Evolutionary conservation across 2,888 invertebrate genomes (phyloP).

Genomic region (Synergus laeviventris): DNA sequence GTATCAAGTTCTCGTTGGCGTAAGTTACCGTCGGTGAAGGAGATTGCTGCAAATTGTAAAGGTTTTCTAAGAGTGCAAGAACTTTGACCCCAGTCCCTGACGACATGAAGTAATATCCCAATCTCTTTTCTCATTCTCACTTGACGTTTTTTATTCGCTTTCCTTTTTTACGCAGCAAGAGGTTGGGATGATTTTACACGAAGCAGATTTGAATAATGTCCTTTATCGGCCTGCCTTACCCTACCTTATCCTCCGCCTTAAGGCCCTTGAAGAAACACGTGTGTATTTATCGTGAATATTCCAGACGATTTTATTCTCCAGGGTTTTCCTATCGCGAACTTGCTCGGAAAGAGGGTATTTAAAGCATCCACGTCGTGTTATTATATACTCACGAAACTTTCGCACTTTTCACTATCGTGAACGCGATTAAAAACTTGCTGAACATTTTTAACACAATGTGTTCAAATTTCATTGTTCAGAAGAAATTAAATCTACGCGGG

Average conservation of each 20-base stretch:
- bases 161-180: slow-evolving; percentile 48
- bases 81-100: slow-evolving; percentile 2
- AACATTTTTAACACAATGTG: background rate
- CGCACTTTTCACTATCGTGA: background rate
- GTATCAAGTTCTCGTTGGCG: slow-evolving; percentile 21
- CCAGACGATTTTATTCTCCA: slow-evolving; percentile 60
- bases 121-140: background rate
- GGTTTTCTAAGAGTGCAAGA: background rate
- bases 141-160: slow-evolving; percentile 35
- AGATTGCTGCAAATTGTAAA: background rate
- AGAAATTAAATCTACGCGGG: background rate
- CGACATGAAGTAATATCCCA: background rate
- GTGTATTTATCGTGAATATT: slow-evolving; percentile 68
- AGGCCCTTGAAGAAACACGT: slow-evolving; percentile 58
- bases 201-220: slow-evolving; percentile 73
- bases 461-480: no score
- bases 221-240: slow-evolving; percentile 67
- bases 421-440: background rate
- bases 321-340: slow-evolving; percentile 67
- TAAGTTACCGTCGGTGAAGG: background rate
- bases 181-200: slow-evolving; percentile 60
- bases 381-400: slow-evolving; percentile 32
- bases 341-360: slow-evolving; percentile 41
- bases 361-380: slow-evolving; percentile 21
- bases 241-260: slow-evolving; percentile 55